Conservation (phyloP, 2,888 invertebrate genomes). For the Cistogaster globosa region DNA sequence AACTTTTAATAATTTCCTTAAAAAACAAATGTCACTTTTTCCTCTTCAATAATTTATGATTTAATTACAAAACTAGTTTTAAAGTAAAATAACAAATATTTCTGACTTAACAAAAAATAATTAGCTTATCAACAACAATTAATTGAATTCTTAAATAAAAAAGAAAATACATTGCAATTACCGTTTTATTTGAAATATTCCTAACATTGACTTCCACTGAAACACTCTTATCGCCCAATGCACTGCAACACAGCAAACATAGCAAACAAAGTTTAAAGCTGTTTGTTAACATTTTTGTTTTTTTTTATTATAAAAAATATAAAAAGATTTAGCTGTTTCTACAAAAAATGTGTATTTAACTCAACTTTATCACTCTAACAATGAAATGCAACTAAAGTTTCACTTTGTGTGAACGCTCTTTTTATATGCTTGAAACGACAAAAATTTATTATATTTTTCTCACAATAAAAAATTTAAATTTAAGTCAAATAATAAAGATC, state of each 20-base stretch:
- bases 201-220: constrained; percentile 37
- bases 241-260: constrained; percentile 31
- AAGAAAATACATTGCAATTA: constrained; percentile 15
- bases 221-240: constrained; percentile 16
- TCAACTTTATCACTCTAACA: constrained; percentile 25
- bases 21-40: too few species aligned
- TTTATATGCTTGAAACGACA: constrained; percentile 17
- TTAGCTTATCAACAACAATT: not conserved
- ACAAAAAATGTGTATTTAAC: not conserved
- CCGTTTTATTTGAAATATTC: constrained; percentile 46
- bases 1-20: too few species aligned
- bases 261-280: constrained; percentile 35
- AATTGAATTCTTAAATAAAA: not conserved
- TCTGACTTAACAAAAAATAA: too few species aligned
- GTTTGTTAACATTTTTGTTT: constrained; percentile 34
- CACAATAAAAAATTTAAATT: too few species aligned
- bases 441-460: not conserved
- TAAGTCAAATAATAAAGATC: too few species aligned
- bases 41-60: too few species aligned
- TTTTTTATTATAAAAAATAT: not conserved
- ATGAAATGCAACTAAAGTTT: constrained; percentile 28
- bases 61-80: too few species aligned
- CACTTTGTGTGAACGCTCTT: not conserved
- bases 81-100: too few species aligned
- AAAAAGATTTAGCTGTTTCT: constrained; percentile 2